These are phyloP conservation scores for Plagodis dolabraria DNA, from an alignment of 2,888 invertebrate genomes.

Conservation along the genomic window DNA sequence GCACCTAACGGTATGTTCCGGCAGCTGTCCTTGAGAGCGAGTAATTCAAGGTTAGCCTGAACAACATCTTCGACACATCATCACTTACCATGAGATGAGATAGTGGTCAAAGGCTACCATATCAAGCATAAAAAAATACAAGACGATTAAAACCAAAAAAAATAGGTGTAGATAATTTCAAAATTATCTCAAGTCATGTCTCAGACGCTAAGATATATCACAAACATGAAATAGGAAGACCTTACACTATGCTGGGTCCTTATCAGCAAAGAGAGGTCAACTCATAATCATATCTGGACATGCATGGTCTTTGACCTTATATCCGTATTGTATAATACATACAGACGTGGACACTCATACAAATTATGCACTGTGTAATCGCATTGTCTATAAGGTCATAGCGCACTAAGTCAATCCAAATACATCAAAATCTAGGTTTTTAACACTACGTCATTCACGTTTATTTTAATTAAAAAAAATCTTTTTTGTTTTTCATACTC, in stretches of 20 bases:
- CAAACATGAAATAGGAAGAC: constrained; percentile 4
- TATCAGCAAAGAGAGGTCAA: constrained; percentile 7
- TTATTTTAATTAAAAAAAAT: background rate
- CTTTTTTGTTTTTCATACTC: background rate
- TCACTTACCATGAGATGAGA: no score
- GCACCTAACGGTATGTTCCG: no score
- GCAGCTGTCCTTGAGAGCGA: no score
- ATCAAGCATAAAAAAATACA: no score
- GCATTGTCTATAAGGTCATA: constrained; percentile 6
- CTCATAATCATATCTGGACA: constrained; percentile 9
- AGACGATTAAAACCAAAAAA: no score
- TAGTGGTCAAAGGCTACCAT: no score
- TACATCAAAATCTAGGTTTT: no score
- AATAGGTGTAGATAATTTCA: no score
- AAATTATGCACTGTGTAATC: constrained; percentile 9
- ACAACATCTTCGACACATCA: no score
- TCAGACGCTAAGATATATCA: no score
- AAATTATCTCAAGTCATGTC: no score
- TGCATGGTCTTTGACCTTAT: constrained; percentile 18
- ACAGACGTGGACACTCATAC: constrained; percentile 9
- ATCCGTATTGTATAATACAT: constrained; percentile 7
- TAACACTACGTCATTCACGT: background rate
- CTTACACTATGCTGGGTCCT: background rate
- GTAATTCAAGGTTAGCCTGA: no score
- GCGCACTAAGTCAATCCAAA: constrained; percentile 1